Base-by-base conservation (phyloP, 2,113 vertebrate genomes). In the Rutilus rutilus region DNA sequence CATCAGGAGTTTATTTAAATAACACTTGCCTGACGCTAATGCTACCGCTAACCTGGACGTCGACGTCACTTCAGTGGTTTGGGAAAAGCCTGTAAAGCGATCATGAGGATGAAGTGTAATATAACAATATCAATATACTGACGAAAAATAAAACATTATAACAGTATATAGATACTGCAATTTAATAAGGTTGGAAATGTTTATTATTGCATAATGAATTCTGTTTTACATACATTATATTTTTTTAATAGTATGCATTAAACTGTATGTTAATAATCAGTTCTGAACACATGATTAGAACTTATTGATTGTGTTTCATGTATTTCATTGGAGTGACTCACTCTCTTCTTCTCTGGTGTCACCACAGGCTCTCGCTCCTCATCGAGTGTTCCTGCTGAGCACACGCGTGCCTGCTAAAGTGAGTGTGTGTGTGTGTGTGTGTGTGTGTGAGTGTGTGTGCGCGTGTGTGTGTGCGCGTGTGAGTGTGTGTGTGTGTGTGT, bases 371-470 rank as follows among this genome's bases (percentile, higher is more conserved):
- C 91, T 99, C 67, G 95, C 97, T 0, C 95, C 96, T 87, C 97
- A 97, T 91, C 95, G 98, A 8, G 97, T 95, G 36, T 99, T 96
- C 91, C 95, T 99, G 23, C 89, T 99, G 89, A 95, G 96, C 0
- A 91, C 96, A 1, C 94, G 97, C n/a, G 93, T 98, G 89, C 98
- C 98, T 10, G 95, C 95, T 74, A 99, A 98, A 97, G 98, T 99
- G 88, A 92, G 93, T 88, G 12, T 17, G 71, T 47, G 76, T 75
- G 76, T 19, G 52, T 54, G 52, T 54, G 52, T 69, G 45, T 45
- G 15, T 59, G 59, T 57, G 36, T 77, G 23, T 64, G 14, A 23
- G 27, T 62, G 15, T 83, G 6, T 47, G 14, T 50, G 7, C 71
- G 59, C 69, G 25, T 75, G 15, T 42, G 69, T 45, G 69, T 1